Conservation (phyloP, 2,797 vertebrate species). For the Chelidonichthys spinosus region DNA sequence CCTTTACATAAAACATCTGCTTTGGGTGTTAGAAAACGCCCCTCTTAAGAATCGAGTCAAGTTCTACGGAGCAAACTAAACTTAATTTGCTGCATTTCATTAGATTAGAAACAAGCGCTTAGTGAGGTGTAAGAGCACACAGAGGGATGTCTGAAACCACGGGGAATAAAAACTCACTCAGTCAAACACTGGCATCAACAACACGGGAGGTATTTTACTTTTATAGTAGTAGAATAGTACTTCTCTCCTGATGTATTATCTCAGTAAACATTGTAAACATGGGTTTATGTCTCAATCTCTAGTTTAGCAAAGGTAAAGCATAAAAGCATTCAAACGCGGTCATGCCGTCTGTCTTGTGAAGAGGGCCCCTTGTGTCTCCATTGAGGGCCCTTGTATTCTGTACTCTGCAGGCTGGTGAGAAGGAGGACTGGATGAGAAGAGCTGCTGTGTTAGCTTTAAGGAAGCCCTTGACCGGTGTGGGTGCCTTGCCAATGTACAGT, state of each 20-base stretch:
- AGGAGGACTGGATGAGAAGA: slow-evolving; percentile 24
- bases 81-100: background rate
- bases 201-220: no score
- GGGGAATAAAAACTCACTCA: no score
- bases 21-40: background rate
- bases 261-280: no score
- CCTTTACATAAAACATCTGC: background rate
- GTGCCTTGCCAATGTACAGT: slow-evolving; percentile 25
- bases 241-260: no score
- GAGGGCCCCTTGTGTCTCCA: slow-evolving; percentile 1
- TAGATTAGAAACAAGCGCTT: background rate
- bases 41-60: background rate
- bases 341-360: background rate
- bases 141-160: background rate
- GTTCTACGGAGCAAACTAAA: background rate
- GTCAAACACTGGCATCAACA: no score
- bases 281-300: no score
- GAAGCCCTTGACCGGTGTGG: slow-evolving; percentile 33
- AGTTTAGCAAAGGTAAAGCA: background rate
- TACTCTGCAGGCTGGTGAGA: slow-evolving; percentile 9
- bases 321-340: background rate
- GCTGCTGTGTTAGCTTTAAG: slow-evolving; percentile 16
- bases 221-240: no score
- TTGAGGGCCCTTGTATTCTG: background rate
- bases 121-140: background rate